These are phyloP conservation scores for Telmatherina bonti DNA, from an alignment of 2,797 vertebrate genomes.

Conservation along the genomic window DNA sequence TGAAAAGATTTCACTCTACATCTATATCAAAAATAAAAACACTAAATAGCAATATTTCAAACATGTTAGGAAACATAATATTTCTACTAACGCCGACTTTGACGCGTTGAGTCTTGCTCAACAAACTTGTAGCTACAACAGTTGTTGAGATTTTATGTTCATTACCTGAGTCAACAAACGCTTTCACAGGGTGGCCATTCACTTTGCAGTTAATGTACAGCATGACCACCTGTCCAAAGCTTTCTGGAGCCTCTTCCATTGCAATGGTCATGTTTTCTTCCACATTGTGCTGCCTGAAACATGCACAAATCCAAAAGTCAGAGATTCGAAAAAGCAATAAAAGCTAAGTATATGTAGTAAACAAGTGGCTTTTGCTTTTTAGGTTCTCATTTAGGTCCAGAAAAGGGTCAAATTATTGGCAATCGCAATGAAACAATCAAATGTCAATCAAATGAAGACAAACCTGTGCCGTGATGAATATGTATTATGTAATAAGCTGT, in stretches of 20 bases:
- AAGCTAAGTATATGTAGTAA: background rate
- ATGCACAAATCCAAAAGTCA: constrained; percentile 25
- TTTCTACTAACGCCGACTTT: no score
- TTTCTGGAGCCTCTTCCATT: constrained; percentile 99
- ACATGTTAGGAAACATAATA: no score
- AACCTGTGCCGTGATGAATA: background rate
- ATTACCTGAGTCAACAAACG: constrained; percentile 98
- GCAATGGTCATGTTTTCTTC: constrained; percentile 99
- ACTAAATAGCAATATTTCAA: background rate
- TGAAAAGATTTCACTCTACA: background rate
- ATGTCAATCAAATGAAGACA: background rate
- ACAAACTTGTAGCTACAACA: no score
- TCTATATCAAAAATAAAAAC: background rate
- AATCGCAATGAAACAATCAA: no score
- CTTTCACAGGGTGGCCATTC: constrained; percentile 98
- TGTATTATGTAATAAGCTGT: background rate
- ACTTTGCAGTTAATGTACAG: constrained; percentile 99
- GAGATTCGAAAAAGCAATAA: background rate
- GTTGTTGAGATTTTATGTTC: constrained; percentile 26
- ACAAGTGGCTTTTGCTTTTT: background rate
- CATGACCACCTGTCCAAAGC: constrained; percentile 99
- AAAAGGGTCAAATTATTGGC: no score
- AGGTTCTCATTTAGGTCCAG: background rate
- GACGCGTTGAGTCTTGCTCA: background rate
- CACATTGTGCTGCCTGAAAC: constrained; percentile 95